These are phyloP conservation scores for Zaprionus inermis DNA, from an alignment of 1,140 invertebrate species.

Conservation along the genomic window DNA sequence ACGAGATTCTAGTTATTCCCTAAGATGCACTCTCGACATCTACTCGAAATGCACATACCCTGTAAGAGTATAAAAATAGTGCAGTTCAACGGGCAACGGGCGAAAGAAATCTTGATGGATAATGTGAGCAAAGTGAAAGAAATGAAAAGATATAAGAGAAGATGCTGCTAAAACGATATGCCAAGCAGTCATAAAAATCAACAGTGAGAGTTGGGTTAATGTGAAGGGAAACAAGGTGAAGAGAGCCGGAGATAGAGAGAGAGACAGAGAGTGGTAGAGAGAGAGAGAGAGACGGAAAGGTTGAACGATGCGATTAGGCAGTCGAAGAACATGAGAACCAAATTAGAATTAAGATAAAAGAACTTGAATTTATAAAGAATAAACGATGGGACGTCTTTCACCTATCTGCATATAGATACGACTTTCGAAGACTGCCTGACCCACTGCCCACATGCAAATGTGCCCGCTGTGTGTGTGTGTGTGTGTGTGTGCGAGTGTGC, in stretches of 20 bases:
- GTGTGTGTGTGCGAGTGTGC: slow-evolving; percentile 3
- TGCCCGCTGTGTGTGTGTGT: slow-evolving; percentile 8
- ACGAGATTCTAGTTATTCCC: too few species aligned
- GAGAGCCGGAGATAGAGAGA: not conserved
- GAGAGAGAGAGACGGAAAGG: not conserved
- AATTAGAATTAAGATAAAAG: slow-evolving; percentile 29
- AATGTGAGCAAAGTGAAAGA: slow-evolving; percentile 31
- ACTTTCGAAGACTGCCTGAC: slow-evolving; percentile 61
- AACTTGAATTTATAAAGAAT: slow-evolving; percentile 29
- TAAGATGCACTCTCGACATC: too few species aligned
- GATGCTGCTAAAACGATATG: slow-evolving; percentile 5
- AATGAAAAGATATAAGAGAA: not conserved
- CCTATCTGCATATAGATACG: slow-evolving; percentile 42
- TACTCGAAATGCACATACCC: too few species aligned
- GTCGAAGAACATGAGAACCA: slow-evolving; percentile 11
- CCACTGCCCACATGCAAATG: slow-evolving; percentile 76
- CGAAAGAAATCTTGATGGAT: slow-evolving; percentile 12
- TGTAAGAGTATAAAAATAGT: not conserved
- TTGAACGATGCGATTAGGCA: slow-evolving; percentile 15
- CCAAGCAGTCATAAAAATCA: slow-evolving; percentile 13
- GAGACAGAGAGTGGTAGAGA: not conserved
- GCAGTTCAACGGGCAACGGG: slow-evolving; percentile 13
- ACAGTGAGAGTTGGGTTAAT: slow-evolving; percentile 5
- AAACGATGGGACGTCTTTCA: slow-evolving; percentile 29
- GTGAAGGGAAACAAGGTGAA: not conserved